Base-by-base conservation (phyloP, 2,797 vertebrate genomes). In the Gambusia yucatana region DNA sequence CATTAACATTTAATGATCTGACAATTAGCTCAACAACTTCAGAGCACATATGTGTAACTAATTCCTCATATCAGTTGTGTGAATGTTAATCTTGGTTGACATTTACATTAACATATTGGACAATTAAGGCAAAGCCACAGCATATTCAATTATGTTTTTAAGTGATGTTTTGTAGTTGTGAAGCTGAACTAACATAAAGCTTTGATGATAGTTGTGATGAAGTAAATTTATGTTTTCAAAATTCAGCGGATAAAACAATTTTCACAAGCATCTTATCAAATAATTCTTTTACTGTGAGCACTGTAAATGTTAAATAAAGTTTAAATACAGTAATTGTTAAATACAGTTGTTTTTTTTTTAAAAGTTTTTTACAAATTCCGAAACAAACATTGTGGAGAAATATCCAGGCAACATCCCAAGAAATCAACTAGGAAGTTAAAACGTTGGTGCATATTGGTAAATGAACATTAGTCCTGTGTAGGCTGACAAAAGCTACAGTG, bases 1-100 rank as follows among this genome's bases (percentile, higher is more conserved):
- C 89, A 91, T 94, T 94, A 94, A 91, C 89, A 75, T 86, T 91
- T 93, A 89, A 92, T 91, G 88, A 93, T 90, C 86, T 86, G 77
- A 89, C 88, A 90, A 93, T 94, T 93, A 93, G 91, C 85, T 90
- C 75, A 82, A 75, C 77, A 84, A 91, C 88, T 73, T 63, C 71
- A 61, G 69, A 86, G 76, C 82, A 74, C 85, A 82, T 83, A 73
- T 77, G 78, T 86, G 63, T 81, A 84, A 89, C 84, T 85, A 82
- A 93, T 93, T 82, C 77, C 78, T 90, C 82, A 80, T 79, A 88
- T 85, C 79, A 81, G 78, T 71, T 28, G 84, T 86, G 89, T 91
- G 87, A 89, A 91, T 93, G 89, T 90, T 92, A 92, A 92, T 91
- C 87, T 90, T 63, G 22, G 93, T 87, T 88, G 82, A 88, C 84